Base-by-base conservation (phyloP, 2,888 invertebrate genomes). In the Prosopocoilus inquinatus region DNA sequence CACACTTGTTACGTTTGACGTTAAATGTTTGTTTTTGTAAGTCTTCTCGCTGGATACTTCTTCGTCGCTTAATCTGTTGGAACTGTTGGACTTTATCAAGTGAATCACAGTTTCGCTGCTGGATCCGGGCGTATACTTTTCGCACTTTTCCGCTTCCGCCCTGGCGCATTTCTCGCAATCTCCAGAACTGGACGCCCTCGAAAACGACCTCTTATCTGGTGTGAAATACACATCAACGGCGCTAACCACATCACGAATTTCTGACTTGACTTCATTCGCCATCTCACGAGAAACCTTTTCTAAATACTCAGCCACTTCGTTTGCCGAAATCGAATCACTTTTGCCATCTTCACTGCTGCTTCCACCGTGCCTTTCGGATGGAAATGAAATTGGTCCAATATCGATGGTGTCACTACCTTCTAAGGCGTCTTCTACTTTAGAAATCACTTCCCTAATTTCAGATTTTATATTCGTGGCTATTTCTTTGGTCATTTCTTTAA, bases 381-480 rank as follows among this genome's bases (percentile, higher is more conserved):
- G 60, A 34, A 63, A 63, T n/a, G 60, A 50, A 32, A 69, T 64
- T 39, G 65, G 60, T 39, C 72, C 72, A 16, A 81, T 79, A 64
- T 86, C 86, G 4, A 82, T 70, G 0, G 79, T 77, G 67, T 86
- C 87, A 0, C 85, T 84, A 70, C 87, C 88, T 59, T 89, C 88
- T 33, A 90, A 75, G 46, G 88, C 90, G 70, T 90, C 89, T 64
- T 91, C 90, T 0, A 91, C 90, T 74, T 84, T 86, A 1, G 87
- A 88, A 64, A 90, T 90, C 0, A 91, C 90, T 74, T 87, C 90
- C 4, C 90, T 81, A 38, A 91, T 87, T 79, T 90, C 90, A 1
- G 90, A 90, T 71, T 90, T 90, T 13, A 91, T 88, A 76, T 90
- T 90, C 8, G 88, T 89, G 1, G 90, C 90, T 59, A 90, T 78